phyloP scores from a whole-genome alignment of 2,888 invertebrate genomes.

The Blastobasis adustella region DNA sequence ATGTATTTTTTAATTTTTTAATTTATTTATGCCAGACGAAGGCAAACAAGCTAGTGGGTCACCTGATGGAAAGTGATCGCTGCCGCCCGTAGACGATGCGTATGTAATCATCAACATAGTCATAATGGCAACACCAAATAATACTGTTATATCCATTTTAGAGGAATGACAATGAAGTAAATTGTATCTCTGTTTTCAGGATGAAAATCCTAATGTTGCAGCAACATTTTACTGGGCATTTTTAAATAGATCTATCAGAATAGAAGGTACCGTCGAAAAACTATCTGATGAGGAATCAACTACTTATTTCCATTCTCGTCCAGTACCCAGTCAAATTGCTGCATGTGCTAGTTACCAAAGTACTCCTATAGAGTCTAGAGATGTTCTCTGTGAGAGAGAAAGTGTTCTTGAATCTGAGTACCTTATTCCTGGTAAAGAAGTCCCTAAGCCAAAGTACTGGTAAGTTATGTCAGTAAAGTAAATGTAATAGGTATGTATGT shows the following conservation, averaged over 20 bases:
- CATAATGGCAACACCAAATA: too few species aligned
- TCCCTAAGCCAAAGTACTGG: conserved; percentile 90
- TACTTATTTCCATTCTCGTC: conserved; percentile 89
- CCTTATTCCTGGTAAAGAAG: conserved; percentile 75
- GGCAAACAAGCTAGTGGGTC: too few species aligned
- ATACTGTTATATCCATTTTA: too few species aligned
- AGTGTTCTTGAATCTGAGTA: conserved; percentile 78
- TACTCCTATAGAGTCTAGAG: conserved; percentile 81
- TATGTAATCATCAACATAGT: too few species aligned
- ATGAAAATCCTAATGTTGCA: conserved; percentile 89
- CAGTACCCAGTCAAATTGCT: conserved; percentile 91
- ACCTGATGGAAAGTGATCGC: too few species aligned
- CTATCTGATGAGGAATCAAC: conserved; percentile 84
- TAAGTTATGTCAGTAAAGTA: conserved; percentile 34
- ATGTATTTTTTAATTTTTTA: conserved; percentile 23
- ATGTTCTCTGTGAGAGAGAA: conserved; percentile 81
- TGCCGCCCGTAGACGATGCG: too few species aligned
- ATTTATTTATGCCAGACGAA: too few species aligned
- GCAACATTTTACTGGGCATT: conserved; percentile 95
- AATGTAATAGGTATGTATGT: too few species aligned
- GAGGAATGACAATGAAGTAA: too few species aligned
- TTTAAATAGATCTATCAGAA: conserved; percentile 86
- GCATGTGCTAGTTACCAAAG: conserved; percentile 91
- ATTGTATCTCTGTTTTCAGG: conserved; percentile 70
- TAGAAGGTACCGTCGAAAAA: conserved; percentile 90